These are phyloP conservation scores for Nesidiocoris tenuis DNA, from an alignment of 2,888 invertebrate genomes.

Conservation along the genomic window DNA sequence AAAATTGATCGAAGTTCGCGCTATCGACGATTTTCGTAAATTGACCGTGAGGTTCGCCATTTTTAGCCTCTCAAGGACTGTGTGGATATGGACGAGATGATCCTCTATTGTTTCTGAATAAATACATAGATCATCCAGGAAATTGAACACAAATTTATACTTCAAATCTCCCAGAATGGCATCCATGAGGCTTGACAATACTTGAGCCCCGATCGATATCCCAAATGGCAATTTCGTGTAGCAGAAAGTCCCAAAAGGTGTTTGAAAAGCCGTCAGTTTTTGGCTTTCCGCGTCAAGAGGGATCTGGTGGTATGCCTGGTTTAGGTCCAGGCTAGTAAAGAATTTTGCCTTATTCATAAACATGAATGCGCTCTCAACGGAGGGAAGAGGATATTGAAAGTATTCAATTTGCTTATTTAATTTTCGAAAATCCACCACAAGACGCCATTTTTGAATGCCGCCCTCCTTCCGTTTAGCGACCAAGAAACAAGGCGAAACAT, in stretches of 20 bases:
- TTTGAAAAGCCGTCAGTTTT: neutral
- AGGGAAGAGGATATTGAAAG: neutral
- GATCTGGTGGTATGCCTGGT: neutral
- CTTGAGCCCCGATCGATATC: neutral
- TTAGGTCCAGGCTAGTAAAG: neutral
- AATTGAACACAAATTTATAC: neutral
- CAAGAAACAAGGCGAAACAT: neutral
- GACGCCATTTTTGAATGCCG: neutral
- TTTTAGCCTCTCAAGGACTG: neutral
- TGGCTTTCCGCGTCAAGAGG: neutral
- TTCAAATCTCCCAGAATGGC: neutral
- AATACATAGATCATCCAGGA: neutral
- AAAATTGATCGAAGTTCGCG: neutral
- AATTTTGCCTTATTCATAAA: neutral
- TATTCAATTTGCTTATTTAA: neutral
- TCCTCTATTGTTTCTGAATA: neutral
- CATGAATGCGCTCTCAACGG: neutral
- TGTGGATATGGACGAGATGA: neutral
- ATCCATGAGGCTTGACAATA: neutral
- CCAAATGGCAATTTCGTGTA: neutral
- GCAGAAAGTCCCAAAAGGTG: neutral
- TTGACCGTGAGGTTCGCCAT: neutral
- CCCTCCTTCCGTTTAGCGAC: neutral
- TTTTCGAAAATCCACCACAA: neutral
- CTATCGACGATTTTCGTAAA: neutral